Conservation (phyloP, 2,888 invertebrate species). For the Clitarchus hookeri region DNA sequence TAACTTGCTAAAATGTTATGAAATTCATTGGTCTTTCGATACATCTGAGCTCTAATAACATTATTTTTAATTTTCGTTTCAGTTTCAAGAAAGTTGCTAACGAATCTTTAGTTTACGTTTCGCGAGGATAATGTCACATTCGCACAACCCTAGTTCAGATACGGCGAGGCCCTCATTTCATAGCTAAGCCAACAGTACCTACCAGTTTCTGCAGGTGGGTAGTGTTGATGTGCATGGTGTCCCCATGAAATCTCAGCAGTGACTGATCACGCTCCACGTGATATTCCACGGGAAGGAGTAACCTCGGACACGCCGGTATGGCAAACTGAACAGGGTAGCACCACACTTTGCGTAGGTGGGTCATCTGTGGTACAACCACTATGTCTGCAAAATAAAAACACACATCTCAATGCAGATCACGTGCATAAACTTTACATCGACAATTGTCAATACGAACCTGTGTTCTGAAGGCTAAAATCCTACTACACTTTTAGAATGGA, state of each 20-base stretch:
- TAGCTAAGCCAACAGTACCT: slow-evolving; percentile 35
- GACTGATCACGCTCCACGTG: slow-evolving; percentile 85
- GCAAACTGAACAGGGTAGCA: slow-evolving; percentile 94
- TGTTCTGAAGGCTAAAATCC: no score
- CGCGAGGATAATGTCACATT: no score
- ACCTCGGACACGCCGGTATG: slow-evolving; percentile 69
- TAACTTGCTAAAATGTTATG: no score
- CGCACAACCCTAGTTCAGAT: no score
- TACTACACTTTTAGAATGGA: no score
- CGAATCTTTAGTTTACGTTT: no score
- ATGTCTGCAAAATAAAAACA: slow-evolving; percentile 43
- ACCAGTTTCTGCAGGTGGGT: slow-evolving; percentile 91
- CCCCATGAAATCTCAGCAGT: slow-evolving; percentile 83
- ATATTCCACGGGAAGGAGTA: slow-evolving; percentile 87
- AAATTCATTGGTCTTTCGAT: no score
- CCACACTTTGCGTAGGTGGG: slow-evolving; percentile 85
- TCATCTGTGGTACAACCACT: slow-evolving; percentile 58
- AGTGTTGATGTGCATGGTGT: slow-evolving; percentile 82
- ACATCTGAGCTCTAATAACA: no score
- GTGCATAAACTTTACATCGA: background rate
- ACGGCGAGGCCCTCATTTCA: no score
- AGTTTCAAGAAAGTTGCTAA: no score
- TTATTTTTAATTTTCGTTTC: no score
- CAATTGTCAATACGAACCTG: no score
- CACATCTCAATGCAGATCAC: slow-evolving; percentile 23